phyloP scores from a whole-genome alignment of 2,113 vertebrate species.

The Syngnathus scovelli region DNA sequence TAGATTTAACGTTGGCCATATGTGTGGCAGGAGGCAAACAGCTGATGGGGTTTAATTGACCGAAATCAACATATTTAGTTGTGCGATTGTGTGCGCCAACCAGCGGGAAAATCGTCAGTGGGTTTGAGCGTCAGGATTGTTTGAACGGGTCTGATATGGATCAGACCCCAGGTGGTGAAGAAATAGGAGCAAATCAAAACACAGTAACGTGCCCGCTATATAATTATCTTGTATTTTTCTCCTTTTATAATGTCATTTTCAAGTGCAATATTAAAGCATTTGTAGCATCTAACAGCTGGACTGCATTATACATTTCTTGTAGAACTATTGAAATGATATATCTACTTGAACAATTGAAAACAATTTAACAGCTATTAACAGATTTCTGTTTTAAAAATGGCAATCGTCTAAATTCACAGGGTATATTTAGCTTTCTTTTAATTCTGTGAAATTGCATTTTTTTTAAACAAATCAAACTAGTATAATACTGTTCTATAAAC shows the following conservation, averaged over 20 bases:
- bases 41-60: slow-evolving; percentile 78
- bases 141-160: slow-evolving; percentile 54
- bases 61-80: slow-evolving; percentile 76
- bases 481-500: too few relatives aligned
- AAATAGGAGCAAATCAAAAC: slow-evolving; percentile 11
- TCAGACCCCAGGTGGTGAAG: slow-evolving; percentile 31
- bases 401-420: too few relatives aligned
- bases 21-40: slow-evolving; percentile 77
- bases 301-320: neutral
- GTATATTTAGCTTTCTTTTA: too few relatives aligned
- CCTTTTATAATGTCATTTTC: neutral
- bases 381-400: too few relatives aligned
- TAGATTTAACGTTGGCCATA: slow-evolving; percentile 76
- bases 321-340: neutral
- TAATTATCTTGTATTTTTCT: too few relatives aligned
- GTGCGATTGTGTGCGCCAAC: slow-evolving; percentile 26
- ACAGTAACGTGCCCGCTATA: neutral
- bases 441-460: too few relatives aligned
- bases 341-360: neutral
- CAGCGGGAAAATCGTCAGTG: slow-evolving; percentile 27
- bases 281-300: neutral
- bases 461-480: too few relatives aligned
- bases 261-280: neutral
- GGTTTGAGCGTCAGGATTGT: slow-evolving; percentile 34
- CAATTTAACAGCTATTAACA: too few relatives aligned